Evolutionary conservation across 1,140 invertebrate species (phyloP).

Genomic region (Ganaspis sp.): DNA sequence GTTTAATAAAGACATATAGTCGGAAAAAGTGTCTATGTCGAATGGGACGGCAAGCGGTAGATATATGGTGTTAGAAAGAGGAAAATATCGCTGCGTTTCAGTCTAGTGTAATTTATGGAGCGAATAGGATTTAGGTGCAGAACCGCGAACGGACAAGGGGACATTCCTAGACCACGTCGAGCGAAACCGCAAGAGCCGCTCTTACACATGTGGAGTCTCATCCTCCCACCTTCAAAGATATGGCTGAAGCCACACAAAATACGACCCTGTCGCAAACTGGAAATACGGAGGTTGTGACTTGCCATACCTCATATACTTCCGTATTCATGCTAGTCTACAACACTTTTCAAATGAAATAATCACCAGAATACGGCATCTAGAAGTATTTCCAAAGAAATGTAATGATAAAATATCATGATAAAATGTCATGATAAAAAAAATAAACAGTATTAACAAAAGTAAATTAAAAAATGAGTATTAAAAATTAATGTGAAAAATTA

Average conservation of each 20-base stretch:
- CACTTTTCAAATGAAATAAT: not conserved
- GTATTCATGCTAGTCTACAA: not conserved
- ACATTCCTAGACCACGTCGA: constrained; percentile 23
- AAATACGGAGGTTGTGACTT: constrained; percentile 20
- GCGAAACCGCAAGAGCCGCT: constrained; percentile 21
- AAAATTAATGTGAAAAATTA: too few relatives aligned
- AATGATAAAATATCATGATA: too few relatives aligned
- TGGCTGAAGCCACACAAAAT: constrained; percentile 26
- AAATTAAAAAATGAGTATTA: too few relatives aligned
- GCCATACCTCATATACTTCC: not conserved
- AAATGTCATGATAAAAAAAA: too few relatives aligned
- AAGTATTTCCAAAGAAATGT: too few relatives aligned
- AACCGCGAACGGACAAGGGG: constrained; percentile 18
- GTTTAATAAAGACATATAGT: too few relatives aligned
- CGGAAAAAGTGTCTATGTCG: not conserved
- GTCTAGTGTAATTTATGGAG: constrained; percentile 5
- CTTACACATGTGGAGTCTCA: constrained; percentile 2
- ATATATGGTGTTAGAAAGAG: not conserved
- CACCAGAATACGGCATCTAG: too few relatives aligned
- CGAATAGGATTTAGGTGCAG: constrained; percentile 25
- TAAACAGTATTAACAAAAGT: too few relatives aligned
- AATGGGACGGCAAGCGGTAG: not conserved
- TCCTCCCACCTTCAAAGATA: not conserved
- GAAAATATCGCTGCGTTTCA: not conserved
- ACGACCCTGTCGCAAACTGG: constrained; percentile 17